Evolutionary conservation across 2,888 invertebrate species (phyloP).

Genomic region (Dolomedes plantarius): DNA sequence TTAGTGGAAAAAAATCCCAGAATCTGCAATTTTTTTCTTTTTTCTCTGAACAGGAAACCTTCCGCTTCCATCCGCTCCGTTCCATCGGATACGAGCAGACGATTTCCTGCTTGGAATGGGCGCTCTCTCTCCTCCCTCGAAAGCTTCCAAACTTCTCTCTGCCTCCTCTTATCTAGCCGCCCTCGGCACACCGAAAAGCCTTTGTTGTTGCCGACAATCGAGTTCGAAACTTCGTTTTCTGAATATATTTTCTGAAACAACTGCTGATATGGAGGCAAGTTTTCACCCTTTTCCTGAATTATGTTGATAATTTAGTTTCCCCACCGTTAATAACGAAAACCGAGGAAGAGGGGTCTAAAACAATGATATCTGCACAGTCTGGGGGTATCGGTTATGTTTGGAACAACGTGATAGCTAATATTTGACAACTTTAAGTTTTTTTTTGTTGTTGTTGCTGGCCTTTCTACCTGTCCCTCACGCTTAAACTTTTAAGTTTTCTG

Average conservation of each 20-base stretch:
- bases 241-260: conserved; percentile 41
- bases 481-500: no score
- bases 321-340: background rate
- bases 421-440: no score
- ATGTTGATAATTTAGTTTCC: background rate
- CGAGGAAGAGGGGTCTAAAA: background rate
- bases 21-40: background rate
- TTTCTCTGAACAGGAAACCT: background rate
- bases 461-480: no score
- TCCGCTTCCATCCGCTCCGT: conserved; percentile 46
- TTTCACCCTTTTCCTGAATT: conserved; percentile 5
- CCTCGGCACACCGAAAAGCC: conserved; percentile 32
- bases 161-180: conserved; percentile 44
- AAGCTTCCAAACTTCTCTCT: conserved; percentile 24
- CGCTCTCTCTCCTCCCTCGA: conserved; percentile 17
- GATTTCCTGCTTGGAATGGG: conserved; percentile 64
- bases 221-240: conserved; percentile 20
- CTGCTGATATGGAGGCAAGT: background rate
- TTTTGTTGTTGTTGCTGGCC: no score
- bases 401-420: no score
- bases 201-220: conserved; percentile 49
- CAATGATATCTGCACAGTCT: background rate
- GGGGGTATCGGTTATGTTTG: no score
- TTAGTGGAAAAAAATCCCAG: background rate
- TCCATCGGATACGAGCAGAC: conserved; percentile 61